Evolutionary conservation across 2,888 invertebrate species (phyloP), one percentile per base, ranked within the genome.

Genomic region (Napeogenes sylphis): DNA sequence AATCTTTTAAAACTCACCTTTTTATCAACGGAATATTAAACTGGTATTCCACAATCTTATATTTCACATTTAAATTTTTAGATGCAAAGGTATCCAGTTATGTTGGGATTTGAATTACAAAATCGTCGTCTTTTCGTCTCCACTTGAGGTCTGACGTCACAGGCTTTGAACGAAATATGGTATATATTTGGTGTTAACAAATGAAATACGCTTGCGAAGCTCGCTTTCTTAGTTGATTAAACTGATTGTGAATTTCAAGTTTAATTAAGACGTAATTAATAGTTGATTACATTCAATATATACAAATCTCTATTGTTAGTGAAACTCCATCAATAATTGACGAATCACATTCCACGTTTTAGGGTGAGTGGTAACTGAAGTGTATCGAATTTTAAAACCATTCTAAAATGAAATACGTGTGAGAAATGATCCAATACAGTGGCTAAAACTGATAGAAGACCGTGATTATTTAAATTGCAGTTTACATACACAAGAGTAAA

Each of bases 41-140:
- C 73, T 72, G 71, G 75, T 79, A 80, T 80, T 80, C 78, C 75
- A 68, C 70, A 68, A 84, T 84, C 81, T 85, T 81, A 84, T 84
- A 85, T 83, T 78, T 79, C 73, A 73, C 76, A 85, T 86, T 86
- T 85, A 86, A 87, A 87, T 87, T 85, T 83, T 75, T 77, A 77
- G 68, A 74, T 71, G 69, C 73, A 71, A 53, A 64, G 67, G 66
- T 68, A 63, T 66, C 58, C 65, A 55, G 59, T 66, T 54, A 71
- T 71, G 70, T 73, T 68, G 71, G 80, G 77, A 88, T 88, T 88
- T 87, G 87, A 87, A 87, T 88, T 85, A 84, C 87, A 88, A 88
- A 88, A 83, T 84, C 79, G 75, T 73, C 73, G 77, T 78, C 82
- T 82, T 82, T 82, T 80, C 79, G 71, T 74, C 78, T 79, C 75